A percentile compares a stretch with the other conserved stretches of the same genome.
These are phyloP conservation scores for Euplagia quadripunctaria DNA, from an alignment of 2,888 invertebrate species.

Conservation along the genomic window DNA sequence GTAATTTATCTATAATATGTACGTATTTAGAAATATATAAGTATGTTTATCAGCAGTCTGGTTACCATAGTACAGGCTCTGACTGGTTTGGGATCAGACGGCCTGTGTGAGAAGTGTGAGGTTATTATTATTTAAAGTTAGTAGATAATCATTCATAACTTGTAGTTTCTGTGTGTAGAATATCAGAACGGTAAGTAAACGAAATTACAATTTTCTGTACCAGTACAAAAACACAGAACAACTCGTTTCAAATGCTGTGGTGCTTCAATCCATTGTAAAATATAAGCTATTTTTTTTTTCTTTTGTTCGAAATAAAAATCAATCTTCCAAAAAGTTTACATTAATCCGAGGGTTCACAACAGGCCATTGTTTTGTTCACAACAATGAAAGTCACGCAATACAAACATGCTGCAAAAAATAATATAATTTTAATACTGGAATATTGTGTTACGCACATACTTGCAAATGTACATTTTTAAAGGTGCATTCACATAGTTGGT, in stretches of 20 bases:
- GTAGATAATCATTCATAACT: too few species aligned
- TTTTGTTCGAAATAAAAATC: constrained; percentile 8
- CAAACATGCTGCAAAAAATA: not conserved
- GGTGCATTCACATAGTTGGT: not conserved
- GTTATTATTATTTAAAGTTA: too few species aligned
- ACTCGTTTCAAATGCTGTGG: not conserved
- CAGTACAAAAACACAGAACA: not conserved
- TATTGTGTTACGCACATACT: not conserved
- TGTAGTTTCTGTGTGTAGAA: too few species aligned
- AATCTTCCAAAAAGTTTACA: constrained; percentile 18
- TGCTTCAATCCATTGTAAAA: not conserved
- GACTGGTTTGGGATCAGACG: too few species aligned
- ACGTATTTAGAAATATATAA: too few species aligned
- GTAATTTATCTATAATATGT: too few species aligned
- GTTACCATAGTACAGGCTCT: too few species aligned
- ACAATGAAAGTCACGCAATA: constrained; percentile 17
- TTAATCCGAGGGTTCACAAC: constrained; percentile 15
- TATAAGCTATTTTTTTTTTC: not conserved
- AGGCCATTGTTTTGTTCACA: constrained; percentile 15
- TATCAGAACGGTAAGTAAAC: too few species aligned
- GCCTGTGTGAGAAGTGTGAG: too few species aligned
- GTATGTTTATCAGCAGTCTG: too few species aligned
- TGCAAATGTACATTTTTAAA: not conserved
- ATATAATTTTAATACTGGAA: constrained; percentile 17
- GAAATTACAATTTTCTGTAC: too few species aligned